These are phyloP conservation scores for Microctonus aethiopoides DNA, from an alignment of 2,888 invertebrate genomes.

Conservation along the genomic window DNA sequence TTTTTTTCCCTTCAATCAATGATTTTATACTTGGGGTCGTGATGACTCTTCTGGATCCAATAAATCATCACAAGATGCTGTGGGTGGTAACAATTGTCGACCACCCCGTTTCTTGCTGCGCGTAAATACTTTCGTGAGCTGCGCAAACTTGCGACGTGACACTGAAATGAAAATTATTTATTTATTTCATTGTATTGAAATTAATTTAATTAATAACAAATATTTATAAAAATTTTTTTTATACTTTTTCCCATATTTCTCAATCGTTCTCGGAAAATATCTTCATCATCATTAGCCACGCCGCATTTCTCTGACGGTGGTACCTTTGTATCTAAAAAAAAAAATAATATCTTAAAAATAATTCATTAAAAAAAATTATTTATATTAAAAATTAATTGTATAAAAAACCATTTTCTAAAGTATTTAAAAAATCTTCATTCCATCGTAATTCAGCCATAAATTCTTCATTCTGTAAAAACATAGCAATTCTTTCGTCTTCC, in stretches of 20 bases:
- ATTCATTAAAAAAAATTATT: not conserved
- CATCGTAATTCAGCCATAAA: slow-evolving; percentile 87
- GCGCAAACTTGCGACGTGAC: slow-evolving; percentile 84
- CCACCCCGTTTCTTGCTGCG: slow-evolving; percentile 68
- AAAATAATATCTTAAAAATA: not conserved
- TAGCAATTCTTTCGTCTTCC: slow-evolving; percentile 88
- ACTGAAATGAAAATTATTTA: slow-evolving; percentile 67
- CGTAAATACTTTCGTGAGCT: slow-evolving; percentile 81
- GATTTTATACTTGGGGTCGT: slow-evolving; percentile 53
- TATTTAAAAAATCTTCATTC: slow-evolving; percentile 89
- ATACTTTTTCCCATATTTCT: slow-evolving; percentile 85
- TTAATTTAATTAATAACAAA: slow-evolving; percentile 18
- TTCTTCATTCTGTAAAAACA: slow-evolving; percentile 90
- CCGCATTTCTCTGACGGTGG: slow-evolving; percentile 55
- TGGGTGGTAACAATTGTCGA: slow-evolving; percentile 62
- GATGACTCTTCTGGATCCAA: slow-evolving; percentile 64
- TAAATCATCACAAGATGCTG: slow-evolving; percentile 64
- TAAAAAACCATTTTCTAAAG: slow-evolving; percentile 80
- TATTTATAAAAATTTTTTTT: slow-evolving; percentile 4
- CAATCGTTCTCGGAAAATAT: slow-evolving; percentile 79
- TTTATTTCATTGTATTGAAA: not conserved
- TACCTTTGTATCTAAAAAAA: slow-evolving; percentile 56
- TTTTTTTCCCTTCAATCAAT: not conserved
- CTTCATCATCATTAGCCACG: slow-evolving; percentile 70
- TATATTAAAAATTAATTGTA: too few relatives aligned